Evolutionary conservation across 2,113 vertebrate genomes (phyloP).

Genomic region (Brachyistius frenatus): DNA sequence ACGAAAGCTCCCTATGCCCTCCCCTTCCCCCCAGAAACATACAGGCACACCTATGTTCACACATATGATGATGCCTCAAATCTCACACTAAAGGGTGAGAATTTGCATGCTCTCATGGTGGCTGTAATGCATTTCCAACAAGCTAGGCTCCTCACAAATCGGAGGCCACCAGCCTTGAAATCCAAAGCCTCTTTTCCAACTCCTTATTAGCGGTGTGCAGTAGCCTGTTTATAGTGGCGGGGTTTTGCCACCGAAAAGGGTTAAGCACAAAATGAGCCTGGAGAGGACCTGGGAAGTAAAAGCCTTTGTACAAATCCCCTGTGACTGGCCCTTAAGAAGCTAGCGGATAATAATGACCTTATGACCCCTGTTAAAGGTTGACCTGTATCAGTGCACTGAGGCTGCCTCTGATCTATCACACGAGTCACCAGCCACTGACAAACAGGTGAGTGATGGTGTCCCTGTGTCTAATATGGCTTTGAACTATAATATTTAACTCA

Average conservation of each 20-base stretch:
- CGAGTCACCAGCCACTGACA: slow-evolving; percentile 4
- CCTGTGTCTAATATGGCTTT: neutral
- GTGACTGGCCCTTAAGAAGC: slow-evolving; percentile 36
- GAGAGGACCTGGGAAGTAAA: slow-evolving; percentile 33
- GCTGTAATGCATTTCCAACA: slow-evolving; percentile 21
- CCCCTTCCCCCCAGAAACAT: neutral
- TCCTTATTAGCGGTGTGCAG: slow-evolving; percentile 40
- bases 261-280: slow-evolving; percentile 61
- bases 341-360: slow-evolving; percentile 40
- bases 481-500: neutral
- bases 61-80: slow-evolving; percentile 9
- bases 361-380: slow-evolving; percentile 32
- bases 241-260: slow-evolving; percentile 48
- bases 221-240: slow-evolving; percentile 53
- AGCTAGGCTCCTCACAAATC: slow-evolving; percentile 23
- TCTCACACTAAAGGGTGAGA: neutral
- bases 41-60: neutral
- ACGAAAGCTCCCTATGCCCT: slow-evolving; percentile 1
- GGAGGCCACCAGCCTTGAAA: slow-evolving; percentile 33
- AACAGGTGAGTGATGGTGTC: slow-evolving; percentile 7
- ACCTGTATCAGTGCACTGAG: slow-evolving; percentile 2
- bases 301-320: slow-evolving; percentile 47
- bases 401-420: slow-evolving; percentile 19
- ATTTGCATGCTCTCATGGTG: slow-evolving; percentile 1
- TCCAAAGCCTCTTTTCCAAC: slow-evolving; percentile 55